These are phyloP conservation scores for Pygathrix nemaeus DNA, from an alignment of 2,113 vertebrate species.

Conservation along the genomic window DNA sequence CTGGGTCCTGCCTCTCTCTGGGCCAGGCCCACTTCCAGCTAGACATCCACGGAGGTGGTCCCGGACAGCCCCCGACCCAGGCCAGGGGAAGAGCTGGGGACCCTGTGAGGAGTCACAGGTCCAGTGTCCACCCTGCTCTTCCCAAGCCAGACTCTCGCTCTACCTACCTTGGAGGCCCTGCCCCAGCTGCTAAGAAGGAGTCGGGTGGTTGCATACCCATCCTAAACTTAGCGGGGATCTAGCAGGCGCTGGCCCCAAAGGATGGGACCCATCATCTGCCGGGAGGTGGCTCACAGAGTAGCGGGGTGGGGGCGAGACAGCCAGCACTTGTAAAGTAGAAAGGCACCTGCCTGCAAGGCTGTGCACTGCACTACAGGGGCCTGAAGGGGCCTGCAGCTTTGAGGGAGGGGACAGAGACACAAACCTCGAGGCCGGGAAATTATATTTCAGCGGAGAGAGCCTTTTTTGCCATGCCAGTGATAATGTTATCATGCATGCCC, in stretches of 20 bases:
- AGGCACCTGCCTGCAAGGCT: accelerated
- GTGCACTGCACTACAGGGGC: accelerated
- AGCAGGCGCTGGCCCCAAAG: not conserved
- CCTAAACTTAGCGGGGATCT: not conserved
- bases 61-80: accelerated
- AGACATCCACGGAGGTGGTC: not conserved
- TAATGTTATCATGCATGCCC: constrained; percentile 39
- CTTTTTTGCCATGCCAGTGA: constrained; percentile 22
- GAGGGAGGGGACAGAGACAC: not conserved
- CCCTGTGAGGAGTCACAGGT: not conserved
- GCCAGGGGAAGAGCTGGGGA: not conserved
- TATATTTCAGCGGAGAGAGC: not conserved
- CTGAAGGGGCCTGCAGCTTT: not conserved
- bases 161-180: too few species aligned
- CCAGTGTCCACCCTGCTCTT: accelerated
- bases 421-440: not conserved
- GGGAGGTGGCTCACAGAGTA: not conserved
- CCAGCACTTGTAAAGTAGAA: not conserved
- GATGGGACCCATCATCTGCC: not conserved
- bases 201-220: not conserved
- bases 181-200: not conserved
- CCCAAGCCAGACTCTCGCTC: not conserved
- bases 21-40: not conserved
- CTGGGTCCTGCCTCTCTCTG: not conserved
- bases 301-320: accelerated